These are phyloP conservation scores for Moxostoma hubbsi DNA, from an alignment of 2,797 vertebrate genomes.

Conservation along the genomic window DNA sequence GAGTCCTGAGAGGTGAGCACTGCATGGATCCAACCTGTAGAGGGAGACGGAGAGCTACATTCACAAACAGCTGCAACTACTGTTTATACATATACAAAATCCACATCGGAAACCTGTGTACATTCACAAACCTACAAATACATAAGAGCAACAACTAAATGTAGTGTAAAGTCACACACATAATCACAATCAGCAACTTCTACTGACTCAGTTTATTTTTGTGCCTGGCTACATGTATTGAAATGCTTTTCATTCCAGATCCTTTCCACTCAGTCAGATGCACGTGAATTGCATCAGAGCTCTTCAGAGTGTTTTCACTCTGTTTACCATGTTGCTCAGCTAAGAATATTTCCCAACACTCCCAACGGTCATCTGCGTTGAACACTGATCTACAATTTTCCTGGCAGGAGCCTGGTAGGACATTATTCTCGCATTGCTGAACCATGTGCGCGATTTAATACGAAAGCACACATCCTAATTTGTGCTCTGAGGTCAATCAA, in stretches of 20 bases:
- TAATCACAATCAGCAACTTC: not conserved
- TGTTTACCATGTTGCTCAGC: slow-evolving; percentile 51
- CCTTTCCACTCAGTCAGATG: not conserved
- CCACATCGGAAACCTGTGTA: not conserved
- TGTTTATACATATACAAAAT: not conserved
- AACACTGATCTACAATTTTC: slow-evolving; percentile 38
- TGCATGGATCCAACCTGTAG: slow-evolving; percentile 97
- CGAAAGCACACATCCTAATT: not conserved
- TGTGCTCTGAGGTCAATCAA: not conserved
- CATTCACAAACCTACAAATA: not conserved
- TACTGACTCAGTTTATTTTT: not conserved
- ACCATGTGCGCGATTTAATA: not conserved
- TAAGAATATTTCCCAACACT: slow-evolving; percentile 31
- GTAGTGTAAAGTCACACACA: slow-evolving; percentile 2
- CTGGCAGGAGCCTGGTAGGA: slow-evolving; percentile 32
- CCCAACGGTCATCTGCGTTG: not conserved
- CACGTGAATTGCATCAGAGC: slow-evolving; percentile 1
- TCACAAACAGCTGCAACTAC: not conserved
- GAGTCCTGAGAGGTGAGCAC: slow-evolving; percentile 99
- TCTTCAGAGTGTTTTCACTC: slow-evolving; percentile 35
- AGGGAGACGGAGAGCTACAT: slow-evolving; percentile 59
- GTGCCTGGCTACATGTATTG: slow-evolving; percentile 30
- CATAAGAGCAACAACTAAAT: slow-evolving; percentile 4
- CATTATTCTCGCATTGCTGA: not conserved
- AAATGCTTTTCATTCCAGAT: not conserved